Evolutionary conservation across 1,140 invertebrate genomes (phyloP).

Genomic region (Formica selysi): DNA sequence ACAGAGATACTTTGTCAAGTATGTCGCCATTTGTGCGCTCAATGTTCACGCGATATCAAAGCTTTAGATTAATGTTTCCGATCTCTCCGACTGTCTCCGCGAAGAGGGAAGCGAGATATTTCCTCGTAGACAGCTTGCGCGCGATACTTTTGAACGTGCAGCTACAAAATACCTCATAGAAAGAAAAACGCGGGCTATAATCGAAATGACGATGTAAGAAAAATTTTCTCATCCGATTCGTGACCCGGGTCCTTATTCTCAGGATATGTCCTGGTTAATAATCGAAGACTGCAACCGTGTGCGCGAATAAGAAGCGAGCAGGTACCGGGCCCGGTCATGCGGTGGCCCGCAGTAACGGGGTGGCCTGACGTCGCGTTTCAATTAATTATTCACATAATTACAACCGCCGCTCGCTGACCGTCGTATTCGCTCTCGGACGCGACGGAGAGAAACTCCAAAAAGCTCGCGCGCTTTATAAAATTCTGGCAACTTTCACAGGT

Average conservation of each 20-base stretch:
- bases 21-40: neutral
- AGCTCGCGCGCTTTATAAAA: neutral
- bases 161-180: neutral
- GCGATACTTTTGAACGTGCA: neutral
- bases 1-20: constrained; percentile 41
- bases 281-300: neutral
- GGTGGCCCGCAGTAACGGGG: constrained; percentile 86
- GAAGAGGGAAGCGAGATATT: constrained; percentile 30
- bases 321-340: constrained; percentile 81
- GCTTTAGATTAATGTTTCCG: constrained; percentile 41
- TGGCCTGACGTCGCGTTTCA: constrained; percentile 85
- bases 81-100: constrained; percentile 39
- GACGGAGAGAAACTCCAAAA: constrained; percentile 1
- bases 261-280: constrained; percentile 25
- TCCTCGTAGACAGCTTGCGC: neutral
- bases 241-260: constrained; percentile 22
- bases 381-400: constrained; percentile 83
- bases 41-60: constrained; percentile 23
- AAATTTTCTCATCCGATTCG: constrained; percentile 3
- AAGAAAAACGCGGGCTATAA: neutral
- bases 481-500: no score
- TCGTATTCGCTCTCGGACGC: constrained; percentile 57
- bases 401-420: constrained; percentile 73
- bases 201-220: neutral
- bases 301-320: constrained; percentile 73